Evolutionary conservation across 2,888 invertebrate species (phyloP), one percentile per base, ranked within the genome.

Genomic region (Sphecodes monilicornis): DNA sequence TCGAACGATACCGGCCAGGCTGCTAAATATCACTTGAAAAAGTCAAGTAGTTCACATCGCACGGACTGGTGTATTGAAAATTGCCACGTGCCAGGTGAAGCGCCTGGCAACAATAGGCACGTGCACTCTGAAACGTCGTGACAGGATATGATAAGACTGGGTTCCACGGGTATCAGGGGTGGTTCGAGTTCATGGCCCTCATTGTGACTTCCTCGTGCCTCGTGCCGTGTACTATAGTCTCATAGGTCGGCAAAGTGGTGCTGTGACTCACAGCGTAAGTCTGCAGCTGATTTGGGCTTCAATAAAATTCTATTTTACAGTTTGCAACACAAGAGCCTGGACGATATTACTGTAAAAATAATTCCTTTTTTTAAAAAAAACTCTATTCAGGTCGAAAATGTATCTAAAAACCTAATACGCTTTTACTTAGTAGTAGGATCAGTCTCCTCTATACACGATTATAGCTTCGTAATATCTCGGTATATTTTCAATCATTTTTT

Each of bases 81-180:
- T 91, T 88, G 93, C 88, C 94, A 94, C 93, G 94, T 94, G 94
- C 86, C 94, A 94, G 93, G 93, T 94, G 92, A 92, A 93, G 93
- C 82, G 90, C 85, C 82, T 72, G 80, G 78, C 87, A 88, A 91
- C 89, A 91, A 92, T 90, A 76, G 89, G 84, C 93, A 93, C 93
- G 93, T 93, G 93, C 84, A 80, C 76, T n/a, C 43, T n/a, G 71
- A 71, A 76, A 72, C 46, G 69, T 84, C 66, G 90, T 90, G 90
- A 90, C 86, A 76, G 82, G 84, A 90, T 89, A 90, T 75, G 86
- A 43, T 81, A 71, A 81, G 18, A 82, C 77, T 36, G 74, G 74
- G 85, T 85, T 78, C 75, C 79, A 89, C 79, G 84, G 79, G 82
- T 90, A 83, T 87, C 84, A 73, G 78, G 89, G 89, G 87, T 82